Conservation (phyloP, 2,113 vertebrate genomes). For the Gambusia affinis region DNA sequence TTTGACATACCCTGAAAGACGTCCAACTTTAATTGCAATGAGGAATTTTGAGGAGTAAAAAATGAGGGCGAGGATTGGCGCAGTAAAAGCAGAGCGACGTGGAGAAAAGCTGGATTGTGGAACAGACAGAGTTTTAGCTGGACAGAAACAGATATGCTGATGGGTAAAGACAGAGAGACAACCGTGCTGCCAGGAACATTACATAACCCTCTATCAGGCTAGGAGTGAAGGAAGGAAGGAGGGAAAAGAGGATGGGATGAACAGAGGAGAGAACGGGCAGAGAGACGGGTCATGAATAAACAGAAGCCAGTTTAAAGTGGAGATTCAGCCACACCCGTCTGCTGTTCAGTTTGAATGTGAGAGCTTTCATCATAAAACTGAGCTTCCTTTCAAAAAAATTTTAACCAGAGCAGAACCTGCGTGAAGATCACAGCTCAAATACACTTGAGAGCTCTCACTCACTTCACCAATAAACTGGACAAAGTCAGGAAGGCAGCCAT, state of each 20-base stretch:
- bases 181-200: conserved; percentile 40
- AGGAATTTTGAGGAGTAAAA: not conserved
- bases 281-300: conserved; percentile 29
- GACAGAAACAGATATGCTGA: conserved; percentile 35
- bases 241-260: conserved; percentile 10
- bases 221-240: conserved; percentile 22
- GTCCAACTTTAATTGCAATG: not conserved
- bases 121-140: conserved; percentile 33
- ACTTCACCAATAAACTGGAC: not conserved
- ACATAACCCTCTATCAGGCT: conserved; percentile 44
- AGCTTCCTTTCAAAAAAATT: not conserved
- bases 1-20: not conserved
- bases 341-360: not conserved
- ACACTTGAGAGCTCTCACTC: not conserved
- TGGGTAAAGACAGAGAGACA: conserved; percentile 8
- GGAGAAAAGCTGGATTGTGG: conserved; percentile 3
- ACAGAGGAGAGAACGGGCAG: conserved; percentile 11
- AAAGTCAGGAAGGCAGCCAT: not conserved
- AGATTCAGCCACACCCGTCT: conserved; percentile 6
- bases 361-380: not conserved
- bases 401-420: not conserved
- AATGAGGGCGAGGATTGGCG: not conserved
- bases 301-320: conserved; percentile 11
- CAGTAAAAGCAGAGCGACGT: not conserved
- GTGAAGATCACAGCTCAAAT: not conserved